Evolutionary conservation across 2,888 invertebrate species (phyloP).

Genomic region (Pseudeuparius sepicola): DNA sequence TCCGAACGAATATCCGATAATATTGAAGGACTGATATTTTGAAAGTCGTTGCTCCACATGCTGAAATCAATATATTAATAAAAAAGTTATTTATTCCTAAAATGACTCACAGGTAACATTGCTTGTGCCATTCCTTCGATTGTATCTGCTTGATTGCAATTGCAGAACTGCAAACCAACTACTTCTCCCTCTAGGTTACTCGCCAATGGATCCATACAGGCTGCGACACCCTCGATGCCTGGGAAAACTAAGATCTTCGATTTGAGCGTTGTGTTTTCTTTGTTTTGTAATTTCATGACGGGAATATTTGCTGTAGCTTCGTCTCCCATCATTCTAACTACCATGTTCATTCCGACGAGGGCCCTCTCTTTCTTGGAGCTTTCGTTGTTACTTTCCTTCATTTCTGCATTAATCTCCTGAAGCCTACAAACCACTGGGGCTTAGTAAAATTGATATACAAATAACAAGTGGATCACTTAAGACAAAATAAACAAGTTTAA

Average conservation of each 20-base stretch:
- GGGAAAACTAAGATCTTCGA: slow-evolving; percentile 54
- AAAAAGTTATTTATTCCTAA: slow-evolving; percentile 6
- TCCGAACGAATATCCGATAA: slow-evolving; percentile 90
- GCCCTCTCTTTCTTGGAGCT: slow-evolving; percentile 9
- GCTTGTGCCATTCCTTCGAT: slow-evolving; percentile 44
- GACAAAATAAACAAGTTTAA: too few species aligned
- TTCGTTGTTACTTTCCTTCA: slow-evolving; percentile 35
- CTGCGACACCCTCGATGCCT: slow-evolving; percentile 58
- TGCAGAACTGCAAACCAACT: slow-evolving; percentile 45
- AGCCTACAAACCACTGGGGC: slow-evolving; percentile 36
- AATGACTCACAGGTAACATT: too few species aligned
- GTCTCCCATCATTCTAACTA: slow-evolving; percentile 53
- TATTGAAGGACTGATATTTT: slow-evolving; percentile 51
- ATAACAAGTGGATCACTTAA: too few species aligned
- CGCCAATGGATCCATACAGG: slow-evolving; percentile 44
- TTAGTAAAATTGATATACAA: too few species aligned
- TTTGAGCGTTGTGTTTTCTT: background rate
- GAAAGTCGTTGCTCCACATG: slow-evolving; percentile 44
- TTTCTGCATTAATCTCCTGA: slow-evolving; percentile 44
- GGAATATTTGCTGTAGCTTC: slow-evolving; percentile 32
- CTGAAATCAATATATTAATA: too few species aligned
- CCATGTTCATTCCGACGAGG: slow-evolving; percentile 43
- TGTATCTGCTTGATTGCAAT: slow-evolving; percentile 38
- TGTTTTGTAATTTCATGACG: background rate
- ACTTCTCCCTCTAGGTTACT: slow-evolving; percentile 43